Conservation (phyloP, 2,888 invertebrate species). For the Drosophila demipolita region DNA sequence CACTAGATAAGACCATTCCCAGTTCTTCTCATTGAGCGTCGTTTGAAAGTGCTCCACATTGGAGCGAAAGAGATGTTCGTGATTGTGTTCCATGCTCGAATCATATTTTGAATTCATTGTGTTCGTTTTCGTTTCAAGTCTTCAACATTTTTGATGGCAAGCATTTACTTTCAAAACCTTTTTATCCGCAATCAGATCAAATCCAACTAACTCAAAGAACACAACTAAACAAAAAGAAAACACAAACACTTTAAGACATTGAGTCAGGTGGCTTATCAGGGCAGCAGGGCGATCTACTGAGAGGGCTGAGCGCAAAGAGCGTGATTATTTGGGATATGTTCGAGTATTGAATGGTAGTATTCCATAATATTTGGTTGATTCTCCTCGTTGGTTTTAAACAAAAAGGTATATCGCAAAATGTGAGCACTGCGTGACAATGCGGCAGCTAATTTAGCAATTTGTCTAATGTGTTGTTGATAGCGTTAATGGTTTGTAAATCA, state of each 20-base stretch:
- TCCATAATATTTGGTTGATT: slow-evolving; percentile 7
- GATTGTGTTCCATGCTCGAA: slow-evolving; percentile 51
- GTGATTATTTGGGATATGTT: slow-evolving; percentile 35
- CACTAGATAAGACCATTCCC: slow-evolving; percentile 85
- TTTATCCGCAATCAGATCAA: slow-evolving; percentile 53
- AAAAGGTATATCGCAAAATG: slow-evolving; percentile 33
- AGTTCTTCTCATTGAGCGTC: slow-evolving; percentile 82
- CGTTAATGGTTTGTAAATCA: slow-evolving; percentile 79
- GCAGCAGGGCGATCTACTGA: slow-evolving; percentile 5
- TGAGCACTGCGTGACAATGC: slow-evolving; percentile 43
- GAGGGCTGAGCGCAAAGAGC: slow-evolving; percentile 28
- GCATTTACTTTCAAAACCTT: background rate
- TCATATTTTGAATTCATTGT: slow-evolving; percentile 71
- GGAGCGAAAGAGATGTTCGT: slow-evolving; percentile 49
- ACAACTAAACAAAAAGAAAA: slow-evolving; percentile 8
- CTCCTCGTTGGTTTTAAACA: slow-evolving; percentile 8
- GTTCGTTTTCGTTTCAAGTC: slow-evolving; percentile 31
- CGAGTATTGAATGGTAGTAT: slow-evolving; percentile 18
- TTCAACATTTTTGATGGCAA: slow-evolving; percentile 47
- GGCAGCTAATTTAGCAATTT: slow-evolving; percentile 78
- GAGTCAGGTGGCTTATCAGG: slow-evolving; percentile 38
- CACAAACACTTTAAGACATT: slow-evolving; percentile 35
- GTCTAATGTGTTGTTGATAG: slow-evolving; percentile 78
- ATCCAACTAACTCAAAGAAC: slow-evolving; percentile 2
- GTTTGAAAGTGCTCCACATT: slow-evolving; percentile 59